Percentiles rank a stretch among this genome's conserved stretches.
Evolutionary conservation across 2,888 invertebrate genomes (phyloP).

Genomic region (Mystacides longicornis): DNA sequence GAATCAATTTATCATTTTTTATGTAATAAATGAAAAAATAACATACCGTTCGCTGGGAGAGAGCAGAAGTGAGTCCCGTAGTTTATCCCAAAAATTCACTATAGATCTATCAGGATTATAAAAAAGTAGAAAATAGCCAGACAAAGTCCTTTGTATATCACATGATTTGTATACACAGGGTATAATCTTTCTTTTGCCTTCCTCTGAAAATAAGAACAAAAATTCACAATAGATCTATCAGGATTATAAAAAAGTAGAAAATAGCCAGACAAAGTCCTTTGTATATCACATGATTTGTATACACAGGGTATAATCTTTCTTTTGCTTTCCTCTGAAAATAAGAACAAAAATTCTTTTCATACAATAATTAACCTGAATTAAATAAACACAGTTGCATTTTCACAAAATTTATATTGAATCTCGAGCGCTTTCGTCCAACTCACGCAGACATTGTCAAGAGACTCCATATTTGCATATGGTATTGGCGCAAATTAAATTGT

Average conservation of each 20-base stretch:
- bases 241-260: slow-evolving; percentile 55
- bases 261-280: slow-evolving; percentile 57
- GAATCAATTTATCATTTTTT: no score
- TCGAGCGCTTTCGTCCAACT: no score
- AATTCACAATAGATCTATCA: slow-evolving; percentile 47
- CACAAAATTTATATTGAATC: no score
- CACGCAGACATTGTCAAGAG: no score
- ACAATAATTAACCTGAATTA: neutral
- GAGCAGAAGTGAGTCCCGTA: slow-evolving; percentile 46
- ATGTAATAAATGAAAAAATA: no score
- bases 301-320: slow-evolving; percentile 66
- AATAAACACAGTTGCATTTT: no score
- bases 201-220: slow-evolving; percentile 31
- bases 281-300: slow-evolving; percentile 57
- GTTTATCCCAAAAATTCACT: slow-evolving; percentile 65
- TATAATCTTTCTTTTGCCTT: slow-evolving; percentile 54
- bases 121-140: slow-evolving; percentile 58
- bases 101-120: slow-evolving; percentile 46
- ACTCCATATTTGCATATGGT: no score
- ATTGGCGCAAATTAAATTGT: no score
- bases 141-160: slow-evolving; percentile 56
- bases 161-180: slow-evolving; percentile 63
- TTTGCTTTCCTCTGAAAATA: slow-evolving; percentile 35
- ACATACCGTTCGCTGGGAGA: slow-evolving; percentile 3
- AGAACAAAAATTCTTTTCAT: slow-evolving; percentile 33